A percentile compares a stretch with the other conserved stretches of the same genome.
Evolutionary conservation across 2,113 vertebrate species (phyloP).

Genomic region (Pomatorhinus ruficollis): DNA sequence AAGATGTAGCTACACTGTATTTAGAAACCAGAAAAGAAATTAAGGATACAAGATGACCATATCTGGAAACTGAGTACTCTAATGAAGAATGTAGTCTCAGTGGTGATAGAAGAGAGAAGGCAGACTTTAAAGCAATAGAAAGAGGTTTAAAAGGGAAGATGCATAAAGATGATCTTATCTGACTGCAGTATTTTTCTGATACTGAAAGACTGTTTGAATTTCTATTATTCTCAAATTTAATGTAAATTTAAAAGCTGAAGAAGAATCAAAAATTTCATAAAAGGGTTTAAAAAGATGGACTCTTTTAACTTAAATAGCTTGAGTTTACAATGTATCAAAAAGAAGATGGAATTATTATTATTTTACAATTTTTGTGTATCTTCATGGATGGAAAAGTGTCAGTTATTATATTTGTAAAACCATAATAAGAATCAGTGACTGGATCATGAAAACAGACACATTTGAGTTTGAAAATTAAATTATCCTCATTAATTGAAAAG

Average conservation of each 20-base stretch:
- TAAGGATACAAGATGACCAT: background rate
- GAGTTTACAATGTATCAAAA: background rate
- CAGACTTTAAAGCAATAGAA: background rate
- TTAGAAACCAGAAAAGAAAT: background rate
- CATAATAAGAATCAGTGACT: background rate
- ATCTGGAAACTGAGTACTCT: background rate
- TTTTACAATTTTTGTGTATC: background rate
- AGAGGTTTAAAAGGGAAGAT: background rate
- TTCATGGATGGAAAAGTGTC: background rate
- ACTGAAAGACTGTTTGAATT: background rate
- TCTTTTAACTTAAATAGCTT: background rate
- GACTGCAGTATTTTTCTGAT: background rate
- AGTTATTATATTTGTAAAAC: background rate
- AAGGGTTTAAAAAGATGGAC: background rate
- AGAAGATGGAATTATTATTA: background rate
- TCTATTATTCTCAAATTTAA: background rate
- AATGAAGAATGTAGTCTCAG: background rate
- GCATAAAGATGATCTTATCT: background rate
- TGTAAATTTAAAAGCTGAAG: background rate
- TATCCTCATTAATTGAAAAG: background rate
- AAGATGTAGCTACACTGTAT: background rate
- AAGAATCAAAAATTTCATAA: background rate
- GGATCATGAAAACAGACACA: background rate
- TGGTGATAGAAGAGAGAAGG: background rate
- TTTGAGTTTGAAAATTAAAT: background rate